phyloP scores from a whole-genome alignment of 2,888 invertebrate species.

The Dasypolia templi region DNA sequence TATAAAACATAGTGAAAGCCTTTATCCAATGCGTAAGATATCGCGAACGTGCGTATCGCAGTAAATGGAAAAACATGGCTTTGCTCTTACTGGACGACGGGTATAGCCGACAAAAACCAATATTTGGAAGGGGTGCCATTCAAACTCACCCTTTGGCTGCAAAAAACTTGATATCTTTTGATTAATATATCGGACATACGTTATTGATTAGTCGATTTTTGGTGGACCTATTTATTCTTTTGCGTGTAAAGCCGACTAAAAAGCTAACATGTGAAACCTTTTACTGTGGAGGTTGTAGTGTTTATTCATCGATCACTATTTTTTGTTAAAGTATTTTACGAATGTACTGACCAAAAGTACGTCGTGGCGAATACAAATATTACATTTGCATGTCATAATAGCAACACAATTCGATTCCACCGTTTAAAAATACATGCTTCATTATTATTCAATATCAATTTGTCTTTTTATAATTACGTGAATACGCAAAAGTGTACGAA shows the following conservation, averaged over 20 bases:
- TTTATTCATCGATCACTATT: conserved; percentile 31
- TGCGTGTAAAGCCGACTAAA: conserved; percentile 44
- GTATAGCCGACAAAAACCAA: conserved; percentile 87
- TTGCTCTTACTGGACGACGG: conserved; percentile 88
- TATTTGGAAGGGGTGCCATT: conserved; percentile 89
- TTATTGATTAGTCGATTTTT: conserved; percentile 70
- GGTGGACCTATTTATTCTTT: conserved; percentile 55
- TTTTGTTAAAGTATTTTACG: conserved; percentile 1
- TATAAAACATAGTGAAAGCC: conserved; percentile 85
- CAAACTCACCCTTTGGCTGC: conserved; percentile 86
- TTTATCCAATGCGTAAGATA: conserved; percentile 81
- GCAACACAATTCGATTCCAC: not conserved
- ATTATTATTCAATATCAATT: conserved; percentile 49
- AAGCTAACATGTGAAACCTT: conserved; percentile 62
- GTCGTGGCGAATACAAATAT: conserved; percentile 3
- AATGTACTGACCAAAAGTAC: not conserved
- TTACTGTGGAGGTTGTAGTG: conserved; percentile 46
- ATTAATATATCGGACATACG: conserved; percentile 81
- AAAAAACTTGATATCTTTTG: conserved; percentile 88
- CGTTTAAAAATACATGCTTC: conserved; percentile 27
- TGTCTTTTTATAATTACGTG: conserved; percentile 53
- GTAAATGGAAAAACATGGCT: conserved; percentile 88
- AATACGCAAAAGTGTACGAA: conserved; percentile 47
- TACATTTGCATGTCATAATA: conserved; percentile 19
- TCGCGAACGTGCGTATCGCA: conserved; percentile 82